Percentiles rank a stretch among this genome's conserved stretches.
phyloP scores from a whole-genome alignment of 2,888 invertebrate genomes.

The Steinernema carpocapsae region DNA sequence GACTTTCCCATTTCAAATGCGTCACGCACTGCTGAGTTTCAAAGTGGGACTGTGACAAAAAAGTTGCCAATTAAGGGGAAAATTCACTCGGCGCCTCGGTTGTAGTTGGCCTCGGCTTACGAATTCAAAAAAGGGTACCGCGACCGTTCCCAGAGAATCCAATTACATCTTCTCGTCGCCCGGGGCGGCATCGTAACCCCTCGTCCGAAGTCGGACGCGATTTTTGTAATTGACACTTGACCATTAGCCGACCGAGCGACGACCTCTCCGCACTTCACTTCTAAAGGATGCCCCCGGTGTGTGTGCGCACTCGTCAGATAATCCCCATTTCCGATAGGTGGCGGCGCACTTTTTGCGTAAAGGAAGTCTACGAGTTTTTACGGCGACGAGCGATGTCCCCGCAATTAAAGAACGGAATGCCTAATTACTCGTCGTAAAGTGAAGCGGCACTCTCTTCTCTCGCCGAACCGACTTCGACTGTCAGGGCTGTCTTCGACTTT shows the following conservation, averaged over 20 bases:
- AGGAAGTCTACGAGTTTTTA: slow-evolving; percentile 24
- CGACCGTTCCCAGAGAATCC: slow-evolving; percentile 32
- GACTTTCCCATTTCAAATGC: slow-evolving; percentile 31
- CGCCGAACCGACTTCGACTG: slow-evolving; percentile 19
- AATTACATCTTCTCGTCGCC: slow-evolving; percentile 9
- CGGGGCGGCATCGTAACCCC: slow-evolving; percentile 30
- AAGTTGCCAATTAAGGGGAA: slow-evolving; percentile 33
- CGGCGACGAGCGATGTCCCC: slow-evolving; percentile 19
- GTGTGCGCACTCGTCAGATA: slow-evolving; percentile 29
- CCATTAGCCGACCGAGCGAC: slow-evolving; percentile 27
- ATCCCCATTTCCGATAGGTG: slow-evolving; percentile 29
- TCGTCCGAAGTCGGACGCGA: slow-evolving; percentile 16
- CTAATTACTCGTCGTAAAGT: slow-evolving; percentile 35
- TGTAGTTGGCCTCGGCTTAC: slow-evolving; percentile 21
- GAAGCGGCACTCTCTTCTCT: slow-evolving; percentile 26
- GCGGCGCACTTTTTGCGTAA: slow-evolving; percentile 31
- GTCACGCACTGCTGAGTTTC: slow-evolving; percentile 31
- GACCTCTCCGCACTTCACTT: slow-evolving; percentile 14
- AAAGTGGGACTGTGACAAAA: not conserved
- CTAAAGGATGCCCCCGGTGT: not conserved
- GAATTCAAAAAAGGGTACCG: slow-evolving; percentile 32
- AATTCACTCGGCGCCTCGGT: not conserved
- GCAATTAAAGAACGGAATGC: slow-evolving; percentile 32
- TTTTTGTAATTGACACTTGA: slow-evolving; percentile 35
- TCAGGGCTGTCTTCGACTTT: slow-evolving; percentile 10